phyloP scores from a whole-genome alignment of 1,140 invertebrate species.

The Drosophila rufa region DNA sequence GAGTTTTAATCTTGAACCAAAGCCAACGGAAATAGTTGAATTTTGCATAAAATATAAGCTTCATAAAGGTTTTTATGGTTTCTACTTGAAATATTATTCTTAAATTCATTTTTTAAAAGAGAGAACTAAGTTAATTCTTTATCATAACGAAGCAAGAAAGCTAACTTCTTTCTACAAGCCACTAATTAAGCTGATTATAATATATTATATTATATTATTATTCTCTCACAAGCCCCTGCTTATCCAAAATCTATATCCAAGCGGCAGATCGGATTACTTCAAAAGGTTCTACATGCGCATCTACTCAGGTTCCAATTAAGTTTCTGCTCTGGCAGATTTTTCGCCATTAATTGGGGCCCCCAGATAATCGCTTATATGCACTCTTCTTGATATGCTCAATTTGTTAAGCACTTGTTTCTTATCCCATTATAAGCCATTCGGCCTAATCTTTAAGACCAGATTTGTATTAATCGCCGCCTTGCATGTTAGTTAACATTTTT shows the following conservation, averaged over 20 bases:
- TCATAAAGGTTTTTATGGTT: too few relatives aligned
- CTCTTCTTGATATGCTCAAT: slow-evolving; percentile 11
- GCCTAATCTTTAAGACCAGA: slow-evolving; percentile 14
- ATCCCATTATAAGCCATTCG: slow-evolving; percentile 25
- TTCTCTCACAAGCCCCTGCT: too few relatives aligned
- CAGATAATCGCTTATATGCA: neutral
- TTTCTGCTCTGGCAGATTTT: slow-evolving; percentile 21
- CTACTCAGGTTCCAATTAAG: slow-evolving; percentile 4
- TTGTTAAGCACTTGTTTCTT: slow-evolving; percentile 14
- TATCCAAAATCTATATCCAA: too few relatives aligned
- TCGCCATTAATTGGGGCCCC: slow-evolving; percentile 5
- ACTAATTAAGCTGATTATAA: too few relatives aligned
- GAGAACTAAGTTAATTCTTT: too few relatives aligned
- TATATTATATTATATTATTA: too few relatives aligned
- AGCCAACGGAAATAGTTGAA: neutral
- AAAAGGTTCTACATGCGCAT: neutral
- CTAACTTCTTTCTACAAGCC: too few relatives aligned
- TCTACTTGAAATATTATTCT: too few relatives aligned
- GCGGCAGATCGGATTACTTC: neutral
- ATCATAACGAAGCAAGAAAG: too few relatives aligned
- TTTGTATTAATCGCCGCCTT: slow-evolving; percentile 22
- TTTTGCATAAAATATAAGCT: too few relatives aligned
- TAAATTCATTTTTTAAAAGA: too few relatives aligned
- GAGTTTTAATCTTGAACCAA: neutral
- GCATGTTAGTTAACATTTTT: slow-evolving; percentile 50